Conservation (phyloP, 2,888 invertebrate genomes). For the Philereme transversata region DNA sequence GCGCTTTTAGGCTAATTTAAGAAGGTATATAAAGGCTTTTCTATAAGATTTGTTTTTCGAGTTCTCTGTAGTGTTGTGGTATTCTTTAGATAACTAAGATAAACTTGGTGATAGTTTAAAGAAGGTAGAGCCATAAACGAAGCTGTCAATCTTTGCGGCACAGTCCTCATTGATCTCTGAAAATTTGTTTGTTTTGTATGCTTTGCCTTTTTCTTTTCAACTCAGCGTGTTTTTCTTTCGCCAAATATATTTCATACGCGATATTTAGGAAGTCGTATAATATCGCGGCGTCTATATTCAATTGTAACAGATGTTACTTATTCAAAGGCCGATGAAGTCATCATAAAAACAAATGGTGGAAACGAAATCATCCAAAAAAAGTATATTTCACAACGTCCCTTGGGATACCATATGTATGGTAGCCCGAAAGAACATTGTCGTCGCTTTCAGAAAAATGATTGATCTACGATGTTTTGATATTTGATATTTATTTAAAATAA, state of each 20-base stretch:
- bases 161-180: conserved; percentile 18
- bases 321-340: conserved; percentile 14
- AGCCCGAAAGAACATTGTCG: too few relatives aligned
- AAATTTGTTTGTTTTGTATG: conserved; percentile 25
- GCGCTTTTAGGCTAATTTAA: too few relatives aligned
- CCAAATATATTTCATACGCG: neutral
- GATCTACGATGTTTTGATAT: too few relatives aligned
- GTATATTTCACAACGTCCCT: too few relatives aligned
- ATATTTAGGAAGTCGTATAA: neutral
- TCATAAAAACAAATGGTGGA: conserved; percentile 13
- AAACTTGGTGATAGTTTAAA: conserved; percentile 6
- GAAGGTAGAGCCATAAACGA: conserved; percentile 10
- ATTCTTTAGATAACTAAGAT: neutral
- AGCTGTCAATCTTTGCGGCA: conserved; percentile 19
- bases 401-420: too few relatives aligned
- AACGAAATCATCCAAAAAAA: neutral
- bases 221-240: conserved; percentile 3
- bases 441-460: too few relatives aligned
- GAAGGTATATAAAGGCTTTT: too few relatives aligned
- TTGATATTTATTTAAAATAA: too few relatives aligned
- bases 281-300: neutral
- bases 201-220: conserved; percentile 4
- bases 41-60: too few relatives aligned
- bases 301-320: conserved; percentile 12
- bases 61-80: neutral